Base-by-base conservation (phyloP, 1,140 invertebrate species). In the Cydia pomonella region DNA sequence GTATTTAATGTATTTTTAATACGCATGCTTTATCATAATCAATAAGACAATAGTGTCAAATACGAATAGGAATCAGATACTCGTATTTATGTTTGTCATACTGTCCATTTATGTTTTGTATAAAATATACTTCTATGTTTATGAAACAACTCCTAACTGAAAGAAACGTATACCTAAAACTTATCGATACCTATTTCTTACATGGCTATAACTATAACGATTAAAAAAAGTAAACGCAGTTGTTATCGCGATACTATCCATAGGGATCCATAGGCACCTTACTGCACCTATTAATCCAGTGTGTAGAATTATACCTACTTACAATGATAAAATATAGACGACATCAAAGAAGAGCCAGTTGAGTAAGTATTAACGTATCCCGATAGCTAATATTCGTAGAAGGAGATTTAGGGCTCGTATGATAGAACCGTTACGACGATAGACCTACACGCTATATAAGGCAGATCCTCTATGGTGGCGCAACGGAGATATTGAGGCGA, bases 331-430 rank as follows among this genome's bases (percentile, higher is more conserved):
- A 59, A 59, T 53, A 3, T 50, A 50, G n/a, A 59, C n/a, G 18
- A 59, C 2, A 59, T 21, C 53, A 21, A 2, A 2, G 18, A 2
- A 10, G 53, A 21, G 9, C 1, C 21, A 59, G 53, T 50, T 21
- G 53, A 23, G 10, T 53, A 18, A 59, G 53, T 59, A n/a, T 9
- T 59, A 12, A 59, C 53, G 18, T 73, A 66, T 38, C 25, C 59
- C 18, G 21, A 59, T 44, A 12, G 41, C 12, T 33, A 72, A 23
- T 44, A 62, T 72, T 72, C 69, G 50, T 63, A 75, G 69, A 75
- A 77, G 66, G 76, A 27, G 73, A 77, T 77, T 59, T 72, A 77
- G 72, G 76, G 76, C 73, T 73, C 63, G 64, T 77, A 74, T 77
- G 64, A 74, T 38, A 38, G 7, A 44, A 74, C 76, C 76, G 76